phyloP scores from a whole-genome alignment of 2,113 vertebrate genomes.

The Mustela lutreola region DNA sequence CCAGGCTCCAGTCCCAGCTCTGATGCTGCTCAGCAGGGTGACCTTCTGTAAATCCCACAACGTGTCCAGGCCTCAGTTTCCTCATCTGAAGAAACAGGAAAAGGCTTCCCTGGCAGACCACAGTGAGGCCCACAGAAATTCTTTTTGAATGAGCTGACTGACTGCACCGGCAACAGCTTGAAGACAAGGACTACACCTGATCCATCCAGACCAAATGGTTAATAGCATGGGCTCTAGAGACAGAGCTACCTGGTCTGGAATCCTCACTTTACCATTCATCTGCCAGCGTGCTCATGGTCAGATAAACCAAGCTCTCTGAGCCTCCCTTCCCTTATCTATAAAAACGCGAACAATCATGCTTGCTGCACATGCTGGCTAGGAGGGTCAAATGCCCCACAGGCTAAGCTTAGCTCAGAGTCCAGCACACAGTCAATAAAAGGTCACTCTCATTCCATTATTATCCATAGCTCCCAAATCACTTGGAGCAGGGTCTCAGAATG shows the following conservation, averaged over 20 bases:
- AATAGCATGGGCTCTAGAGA: background rate
- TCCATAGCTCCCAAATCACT: background rate
- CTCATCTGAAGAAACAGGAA: background rate
- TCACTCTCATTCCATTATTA: background rate
- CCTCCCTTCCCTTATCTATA: background rate
- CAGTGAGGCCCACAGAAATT: background rate
- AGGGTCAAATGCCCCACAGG: background rate
- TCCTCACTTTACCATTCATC: background rate
- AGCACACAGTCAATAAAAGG: background rate
- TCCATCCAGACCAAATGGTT: background rate
- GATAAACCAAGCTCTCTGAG: background rate
- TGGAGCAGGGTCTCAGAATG: background rate
- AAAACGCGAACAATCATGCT: background rate
- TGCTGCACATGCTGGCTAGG: too few relatives aligned
- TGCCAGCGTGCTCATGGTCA: background rate
- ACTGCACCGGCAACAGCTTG: background rate
- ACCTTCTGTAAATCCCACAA: background rate
- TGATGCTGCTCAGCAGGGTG: fast-evolving
- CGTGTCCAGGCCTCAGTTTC: background rate
- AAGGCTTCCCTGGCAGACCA: background rate
- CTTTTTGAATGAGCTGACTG: background rate
- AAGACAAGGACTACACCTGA: background rate
- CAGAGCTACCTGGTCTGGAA: background rate
- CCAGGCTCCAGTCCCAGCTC: background rate
- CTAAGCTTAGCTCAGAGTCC: background rate